These are phyloP conservation scores for Mastigias papua DNA, from an alignment of 30 jellyfish, hydroid and myxozoan genomes.

Conservation along the genomic window DNA sequence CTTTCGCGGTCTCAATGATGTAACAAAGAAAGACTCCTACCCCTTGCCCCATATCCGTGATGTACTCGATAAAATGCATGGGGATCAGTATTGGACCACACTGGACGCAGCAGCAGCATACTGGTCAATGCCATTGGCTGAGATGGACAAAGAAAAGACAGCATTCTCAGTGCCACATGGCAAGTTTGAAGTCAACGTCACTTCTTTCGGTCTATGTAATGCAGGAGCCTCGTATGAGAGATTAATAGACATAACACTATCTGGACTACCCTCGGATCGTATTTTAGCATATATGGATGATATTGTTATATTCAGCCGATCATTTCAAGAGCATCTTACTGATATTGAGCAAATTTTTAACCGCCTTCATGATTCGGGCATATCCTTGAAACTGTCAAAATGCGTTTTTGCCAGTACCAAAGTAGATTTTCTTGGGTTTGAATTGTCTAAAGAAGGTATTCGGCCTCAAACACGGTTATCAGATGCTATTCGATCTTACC, in stretches of 20 bases:
- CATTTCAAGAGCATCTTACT: slow-evolving; percentile 21
- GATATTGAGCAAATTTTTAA: slow-evolving; percentile 25
- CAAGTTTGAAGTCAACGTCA: slow-evolving; percentile 38
- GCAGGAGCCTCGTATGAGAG: slow-evolving; percentile 63
- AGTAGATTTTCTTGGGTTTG: slow-evolving; percentile 41
- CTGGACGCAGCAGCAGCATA: slow-evolving; percentile 70
- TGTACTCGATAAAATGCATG: slow-evolving; percentile 28
- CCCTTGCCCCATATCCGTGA: slow-evolving; percentile 73
- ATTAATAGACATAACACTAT: slow-evolving; percentile 19
- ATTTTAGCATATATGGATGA: slow-evolving; percentile 37
- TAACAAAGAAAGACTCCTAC: slow-evolving; percentile 51
- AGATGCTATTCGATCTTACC: slow-evolving; percentile 7
- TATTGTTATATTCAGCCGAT: slow-evolving; percentile 14
- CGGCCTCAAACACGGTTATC: slow-evolving; percentile 32
- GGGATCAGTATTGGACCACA: slow-evolving; percentile 22
- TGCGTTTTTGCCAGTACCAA: slow-evolving; percentile 36
- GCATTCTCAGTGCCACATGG: slow-evolving; percentile 52
- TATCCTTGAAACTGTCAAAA: slow-evolving; percentile 28
- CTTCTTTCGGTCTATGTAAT: slow-evolving; percentile 22
- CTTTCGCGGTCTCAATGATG: slow-evolving; percentile 51
- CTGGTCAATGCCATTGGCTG: slow-evolving; percentile 54
- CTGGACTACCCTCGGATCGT: slow-evolving; percentile 37
- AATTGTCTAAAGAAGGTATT: slow-evolving; percentile 1
- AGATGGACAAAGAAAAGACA: slow-evolving; percentile 40
- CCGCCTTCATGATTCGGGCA: slow-evolving; percentile 8